Percentiles rank a stretch among this genome's conserved stretches.
Conservation (phyloP, 2,797 vertebrate genomes). For the Trachops cirrhosus region DNA sequence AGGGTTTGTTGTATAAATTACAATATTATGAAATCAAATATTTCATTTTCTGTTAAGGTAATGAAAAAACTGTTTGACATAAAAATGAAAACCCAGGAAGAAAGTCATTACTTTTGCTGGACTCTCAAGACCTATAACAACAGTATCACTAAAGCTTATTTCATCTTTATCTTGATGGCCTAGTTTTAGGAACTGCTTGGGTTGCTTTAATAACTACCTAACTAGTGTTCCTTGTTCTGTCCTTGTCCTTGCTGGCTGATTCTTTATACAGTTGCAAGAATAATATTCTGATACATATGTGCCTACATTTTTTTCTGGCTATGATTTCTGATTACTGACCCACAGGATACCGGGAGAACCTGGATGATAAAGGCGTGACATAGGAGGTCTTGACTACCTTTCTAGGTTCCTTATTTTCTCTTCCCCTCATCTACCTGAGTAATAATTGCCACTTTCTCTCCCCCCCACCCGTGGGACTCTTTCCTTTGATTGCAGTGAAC, state of each 20-base stretch:
- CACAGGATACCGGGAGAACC: not conserved
- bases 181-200: accelerated
- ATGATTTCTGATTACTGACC: not conserved
- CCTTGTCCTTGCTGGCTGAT: not conserved
- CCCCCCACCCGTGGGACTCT: accelerated
- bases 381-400: accelerated
- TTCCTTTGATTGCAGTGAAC: not conserved
- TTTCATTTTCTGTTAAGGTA: too few relatives aligned
- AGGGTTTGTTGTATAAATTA: not conserved
- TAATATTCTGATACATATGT: not conserved
- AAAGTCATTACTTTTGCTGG: not conserved
- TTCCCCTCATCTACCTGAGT: too few relatives aligned
- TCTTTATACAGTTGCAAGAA: not conserved
- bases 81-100: not conserved
- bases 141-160: not conserved
- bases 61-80: not conserved
- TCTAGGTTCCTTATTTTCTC: not conserved
- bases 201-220: too few relatives aligned
- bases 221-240: not conserved
- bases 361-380: too few relatives aligned
- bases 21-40: not conserved
- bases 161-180: accelerated
- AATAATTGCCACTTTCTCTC: not conserved
- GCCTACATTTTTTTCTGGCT: not conserved
- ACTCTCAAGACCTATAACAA: not conserved